These are phyloP conservation scores for Cranoglanis bouderius DNA, from an alignment of 2,113 vertebrate species.

Conservation along the genomic window DNA sequence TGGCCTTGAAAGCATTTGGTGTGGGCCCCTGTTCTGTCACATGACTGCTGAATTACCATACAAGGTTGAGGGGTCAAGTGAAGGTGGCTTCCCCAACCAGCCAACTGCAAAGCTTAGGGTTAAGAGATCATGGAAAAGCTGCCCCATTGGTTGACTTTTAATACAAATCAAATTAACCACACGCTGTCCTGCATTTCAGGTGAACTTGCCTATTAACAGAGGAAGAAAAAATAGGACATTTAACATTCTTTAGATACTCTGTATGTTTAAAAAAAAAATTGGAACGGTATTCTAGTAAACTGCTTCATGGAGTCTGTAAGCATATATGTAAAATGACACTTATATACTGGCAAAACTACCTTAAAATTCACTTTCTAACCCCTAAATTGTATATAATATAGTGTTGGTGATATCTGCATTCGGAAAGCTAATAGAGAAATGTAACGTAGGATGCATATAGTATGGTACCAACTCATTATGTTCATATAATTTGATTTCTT, in stretches of 20 bases:
- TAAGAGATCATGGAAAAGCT: slow-evolving; percentile 71
- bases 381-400: neutral
- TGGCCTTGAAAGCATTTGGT: slow-evolving; percentile 54
- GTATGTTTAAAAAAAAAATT: neutral
- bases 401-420: neutral
- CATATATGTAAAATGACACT: neutral
- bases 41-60: slow-evolving; percentile 62
- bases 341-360: neutral
- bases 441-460: neutral
- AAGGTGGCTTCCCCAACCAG: slow-evolving; percentile 69
- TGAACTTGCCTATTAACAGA: slow-evolving; percentile 21
- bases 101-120: slow-evolving; percentile 72
- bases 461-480: slow-evolving; percentile 10
- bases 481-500: slow-evolving; percentile 61
- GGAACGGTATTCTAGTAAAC: neutral
- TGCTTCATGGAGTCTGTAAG: neutral
- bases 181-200: slow-evolving; percentile 48
- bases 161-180: slow-evolving; percentile 72
- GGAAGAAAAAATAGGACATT: neutral
- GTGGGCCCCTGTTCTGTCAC: slow-evolving; percentile 49
- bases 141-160: slow-evolving; percentile 65
- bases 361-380: neutral
- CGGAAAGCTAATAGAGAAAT: neutral
- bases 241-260: neutral
- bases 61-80: slow-evolving; percentile 68